Evolutionary conservation across 2,888 invertebrate species (phyloP).

Genomic region (Tetragonula carbonaria): DNA sequence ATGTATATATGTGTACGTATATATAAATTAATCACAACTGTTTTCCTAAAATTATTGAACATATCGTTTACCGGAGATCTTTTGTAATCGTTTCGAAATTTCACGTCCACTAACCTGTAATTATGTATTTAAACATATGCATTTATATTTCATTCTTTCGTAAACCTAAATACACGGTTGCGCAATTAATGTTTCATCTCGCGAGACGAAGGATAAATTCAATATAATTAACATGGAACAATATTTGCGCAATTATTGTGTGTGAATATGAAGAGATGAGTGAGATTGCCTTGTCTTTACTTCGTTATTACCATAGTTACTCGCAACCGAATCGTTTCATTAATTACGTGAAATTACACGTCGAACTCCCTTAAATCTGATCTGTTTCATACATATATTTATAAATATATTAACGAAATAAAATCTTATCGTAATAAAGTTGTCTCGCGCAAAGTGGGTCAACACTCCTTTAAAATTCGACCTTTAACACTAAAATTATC

Average conservation of each 20-base stretch:
- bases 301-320: not conserved
- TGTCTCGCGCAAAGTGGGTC: too few relatives aligned
- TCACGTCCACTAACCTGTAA: not conserved
- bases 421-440: too few relatives aligned
- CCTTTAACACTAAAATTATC: too few relatives aligned
- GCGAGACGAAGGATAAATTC: conserved; percentile 6
- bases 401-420: too few relatives aligned
- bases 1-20: not conserved
- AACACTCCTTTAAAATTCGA: too few relatives aligned
- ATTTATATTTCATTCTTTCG: conserved; percentile 13
- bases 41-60: not conserved
- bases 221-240: conserved; percentile 6
- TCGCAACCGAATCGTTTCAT: not conserved
- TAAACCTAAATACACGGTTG: not conserved
- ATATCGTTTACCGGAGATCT: not conserved
- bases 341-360: not conserved
- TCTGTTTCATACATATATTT: too few relatives aligned
- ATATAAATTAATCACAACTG: not conserved
- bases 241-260: conserved; percentile 8
- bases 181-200: not conserved
- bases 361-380: too few relatives aligned
- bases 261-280: not conserved
- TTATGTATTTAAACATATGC: conserved; percentile 13
- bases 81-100: conserved; percentile 1
- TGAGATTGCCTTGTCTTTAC: not conserved